phyloP scores from a whole-genome alignment of 2,113 vertebrate genomes.

The Atractosteus spatula region DNA sequence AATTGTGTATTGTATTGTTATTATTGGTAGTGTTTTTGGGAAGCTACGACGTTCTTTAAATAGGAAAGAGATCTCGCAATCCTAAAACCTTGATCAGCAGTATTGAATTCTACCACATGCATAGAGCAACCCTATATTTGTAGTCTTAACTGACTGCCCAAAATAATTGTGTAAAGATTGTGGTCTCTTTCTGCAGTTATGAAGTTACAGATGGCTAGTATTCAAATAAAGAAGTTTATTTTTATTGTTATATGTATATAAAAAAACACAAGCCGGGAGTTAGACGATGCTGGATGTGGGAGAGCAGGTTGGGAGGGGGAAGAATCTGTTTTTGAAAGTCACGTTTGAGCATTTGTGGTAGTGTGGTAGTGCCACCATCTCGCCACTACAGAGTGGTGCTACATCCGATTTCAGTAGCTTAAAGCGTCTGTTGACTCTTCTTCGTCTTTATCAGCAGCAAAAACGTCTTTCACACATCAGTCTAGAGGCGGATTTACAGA shows the following conservation, averaged over 20 bases:
- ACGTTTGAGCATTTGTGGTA: not conserved
- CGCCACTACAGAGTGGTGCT: not conserved
- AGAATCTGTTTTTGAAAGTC: not conserved
- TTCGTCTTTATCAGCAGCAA: constrained; percentile 32
- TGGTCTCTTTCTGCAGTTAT: no score
- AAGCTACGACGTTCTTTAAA: constrained; percentile 3
- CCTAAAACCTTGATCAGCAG: not conserved
- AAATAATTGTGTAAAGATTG: no score
- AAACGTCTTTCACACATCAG: constrained; percentile 13
- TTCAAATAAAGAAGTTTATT: no score
- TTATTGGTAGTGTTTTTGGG: constrained; percentile 4
- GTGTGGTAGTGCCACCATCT: not conserved
- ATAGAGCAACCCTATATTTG: not conserved
- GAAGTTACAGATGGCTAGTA: no score
- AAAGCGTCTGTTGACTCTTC: constrained; percentile 27
- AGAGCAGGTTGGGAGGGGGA: no score
- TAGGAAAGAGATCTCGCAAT: no score
- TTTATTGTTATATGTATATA: no score
- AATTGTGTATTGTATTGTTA: not conserved
- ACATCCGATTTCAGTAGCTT: constrained; percentile 1
- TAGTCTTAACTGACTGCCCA: no score
- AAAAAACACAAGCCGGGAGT: no score
- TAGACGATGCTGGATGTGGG: no score
- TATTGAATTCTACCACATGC: not conserved
- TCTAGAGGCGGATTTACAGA: not conserved